Evolutionary conservation across 2,888 invertebrate species (phyloP).

Genomic region (Altica lythri): DNA sequence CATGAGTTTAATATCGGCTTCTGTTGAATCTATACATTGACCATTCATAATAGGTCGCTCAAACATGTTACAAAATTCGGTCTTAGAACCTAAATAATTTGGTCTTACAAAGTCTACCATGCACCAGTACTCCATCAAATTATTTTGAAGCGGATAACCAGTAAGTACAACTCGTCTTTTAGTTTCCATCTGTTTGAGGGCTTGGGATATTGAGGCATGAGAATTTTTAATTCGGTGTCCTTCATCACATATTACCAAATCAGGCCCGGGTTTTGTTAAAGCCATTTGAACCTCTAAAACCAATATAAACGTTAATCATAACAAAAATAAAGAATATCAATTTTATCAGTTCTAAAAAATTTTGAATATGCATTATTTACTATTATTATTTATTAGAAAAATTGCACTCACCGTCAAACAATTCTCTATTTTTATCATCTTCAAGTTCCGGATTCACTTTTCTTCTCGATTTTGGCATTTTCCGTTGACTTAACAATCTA

Average conservation of each 20-base stretch:
- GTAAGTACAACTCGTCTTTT: slow-evolving; percentile 94
- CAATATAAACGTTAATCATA: slow-evolving; percentile 18
- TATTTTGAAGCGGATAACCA: slow-evolving; percentile 98
- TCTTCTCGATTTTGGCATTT: slow-evolving; percentile 68
- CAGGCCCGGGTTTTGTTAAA: slow-evolving; percentile 89
- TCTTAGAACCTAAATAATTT: slow-evolving; percentile 94
- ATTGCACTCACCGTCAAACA: slow-evolving; percentile 69
- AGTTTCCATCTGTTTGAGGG: slow-evolving; percentile 92
- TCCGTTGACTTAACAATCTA: slow-evolving; percentile 82
- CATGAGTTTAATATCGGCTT: slow-evolving; percentile 92
- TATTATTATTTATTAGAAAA: no score
- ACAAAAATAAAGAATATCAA: slow-evolving; percentile 1
- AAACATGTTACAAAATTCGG: slow-evolving; percentile 98
- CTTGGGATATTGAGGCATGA: slow-evolving; percentile 94
- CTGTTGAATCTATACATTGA: slow-evolving; percentile 96
- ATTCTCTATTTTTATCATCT: slow-evolving; percentile 69
- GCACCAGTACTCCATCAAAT: slow-evolving; percentile 95
- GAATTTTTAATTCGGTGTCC: slow-evolving; percentile 98
- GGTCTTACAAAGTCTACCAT: slow-evolving; percentile 99
- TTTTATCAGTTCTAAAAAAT: neutral
- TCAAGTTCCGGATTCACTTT: slow-evolving; percentile 63
- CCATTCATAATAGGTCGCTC: slow-evolving; percentile 98
- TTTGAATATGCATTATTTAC: neutral
- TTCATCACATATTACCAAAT: slow-evolving; percentile 93
- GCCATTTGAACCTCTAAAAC: slow-evolving; percentile 81